Conservation (phyloP, 1,140 invertebrate species). For the Idris sp. region DNA sequence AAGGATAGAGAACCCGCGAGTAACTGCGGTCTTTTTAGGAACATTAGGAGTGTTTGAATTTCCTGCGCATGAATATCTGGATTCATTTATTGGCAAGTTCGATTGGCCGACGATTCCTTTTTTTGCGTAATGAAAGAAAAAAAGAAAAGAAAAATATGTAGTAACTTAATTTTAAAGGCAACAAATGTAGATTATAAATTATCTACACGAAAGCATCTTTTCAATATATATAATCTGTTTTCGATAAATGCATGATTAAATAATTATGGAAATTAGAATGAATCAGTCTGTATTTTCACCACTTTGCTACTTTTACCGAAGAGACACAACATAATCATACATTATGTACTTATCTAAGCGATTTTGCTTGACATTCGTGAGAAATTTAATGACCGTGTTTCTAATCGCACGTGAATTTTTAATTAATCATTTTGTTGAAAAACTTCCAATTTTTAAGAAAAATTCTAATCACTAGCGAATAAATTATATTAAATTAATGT, state of each 20-base stretch:
- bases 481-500: no score
- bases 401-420: slow-evolving; percentile 7
- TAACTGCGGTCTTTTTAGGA: slow-evolving; percentile 8
- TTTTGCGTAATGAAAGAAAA: no score
- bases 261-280: slow-evolving; percentile 44
- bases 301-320: slow-evolving; percentile 33
- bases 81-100: no score
- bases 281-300: slow-evolving; percentile 30
- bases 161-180: no score
- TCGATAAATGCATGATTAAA: slow-evolving; percentile 20
- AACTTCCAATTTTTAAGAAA: no score
- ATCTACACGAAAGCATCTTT: slow-evolving; percentile 5
- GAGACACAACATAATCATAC: slow-evolving; percentile 31
- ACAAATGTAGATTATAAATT: slow-evolving; percentile 12
- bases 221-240: slow-evolving; percentile 8
- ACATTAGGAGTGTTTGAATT: slow-evolving; percentile 14
- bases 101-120: no score
- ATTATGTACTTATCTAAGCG: slow-evolving; percentile 5
- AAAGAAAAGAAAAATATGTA: no score
- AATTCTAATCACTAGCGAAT: no score
- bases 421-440: slow-evolving; percentile 19
- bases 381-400: slow-evolving; percentile 41
- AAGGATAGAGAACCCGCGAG: slow-evolving; percentile 1
- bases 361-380: slow-evolving; percentile 18
- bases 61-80: slow-evolving; percentile 41